Base-by-base conservation (phyloP, 2,797 vertebrate species). In the Lemur catta region DNA sequence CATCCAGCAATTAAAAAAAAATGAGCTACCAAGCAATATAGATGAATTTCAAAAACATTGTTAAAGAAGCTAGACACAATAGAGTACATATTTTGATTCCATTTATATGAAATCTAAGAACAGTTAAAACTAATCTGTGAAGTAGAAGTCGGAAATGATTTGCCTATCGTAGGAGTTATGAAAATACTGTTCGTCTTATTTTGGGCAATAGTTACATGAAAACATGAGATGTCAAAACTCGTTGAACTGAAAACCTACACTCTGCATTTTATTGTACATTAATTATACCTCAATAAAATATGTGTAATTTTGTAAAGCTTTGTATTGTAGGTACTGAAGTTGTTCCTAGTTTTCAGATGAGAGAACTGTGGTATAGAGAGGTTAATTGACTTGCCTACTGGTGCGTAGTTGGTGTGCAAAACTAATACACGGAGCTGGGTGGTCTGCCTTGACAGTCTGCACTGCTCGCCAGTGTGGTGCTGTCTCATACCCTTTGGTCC, bases 261-360 rank as follows among this genome's bases (percentile, higher is more conserved):
- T 50, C 17, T 52, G 12, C 33, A 30, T 74, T 63, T 89, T 69
- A n/a, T 48, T 86, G 9, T 67, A 13, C 1, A 2, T 79, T 61
- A 85, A 3, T 72, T 71, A 41, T 26, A 55, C 30, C 50, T 86
- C 7, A 38, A 2, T n/a, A 86, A 69, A 41, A 59, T 59, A 59
- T 59, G 24, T 59, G 57, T 59, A 59, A 13, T n/a, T 86, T 48
- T 88, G 8, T 52, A 35, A 55, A 87, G 26, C 13, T 26, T 35
- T 28, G 17, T 75, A 41, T 67, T 24, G 7, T 0, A 57, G 24
- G 41, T 50, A 18, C 61, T 50, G 81, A 80, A 67, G 55, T n/a
- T 93, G 30, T 57, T 94, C 52, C 89, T 59, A 9, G 24, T 65
- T 80, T 92, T 69, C 75, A 71, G 4, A 18, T 65, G 71, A 79